A percentile compares a stretch with the other conserved stretches of the same genome.
phyloP scores from a whole-genome alignment of 2,888 invertebrate genomes.

The Nephrocerus scutellatus region DNA sequence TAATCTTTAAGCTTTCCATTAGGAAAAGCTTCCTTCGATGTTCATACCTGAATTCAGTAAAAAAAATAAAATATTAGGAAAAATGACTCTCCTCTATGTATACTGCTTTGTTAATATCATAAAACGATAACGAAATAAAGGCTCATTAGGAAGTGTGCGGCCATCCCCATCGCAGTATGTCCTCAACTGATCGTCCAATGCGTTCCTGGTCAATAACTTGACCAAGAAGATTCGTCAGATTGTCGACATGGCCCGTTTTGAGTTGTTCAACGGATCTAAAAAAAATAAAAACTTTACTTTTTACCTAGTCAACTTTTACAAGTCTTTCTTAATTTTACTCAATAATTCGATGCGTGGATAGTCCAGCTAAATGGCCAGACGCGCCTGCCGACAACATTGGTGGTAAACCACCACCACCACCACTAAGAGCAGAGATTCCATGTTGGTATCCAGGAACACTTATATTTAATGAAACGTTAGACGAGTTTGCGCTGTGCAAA shows the following conservation, averaged over 20 bases:
- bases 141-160: constrained; percentile 16
- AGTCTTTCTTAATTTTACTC: no score
- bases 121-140: neutral
- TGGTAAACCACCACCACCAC: no score
- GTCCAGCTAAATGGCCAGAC: no score
- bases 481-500: no score
- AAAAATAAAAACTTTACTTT: no score
- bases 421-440: no score
- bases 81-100: neutral
- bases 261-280: constrained; percentile 18
- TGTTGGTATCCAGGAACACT: no score
- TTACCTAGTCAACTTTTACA: no score
- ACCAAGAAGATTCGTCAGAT: constrained; percentile 17
- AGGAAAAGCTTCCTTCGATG: neutral
- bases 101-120: neutral
- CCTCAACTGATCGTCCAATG: constrained; percentile 19
- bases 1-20: neutral
- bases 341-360: no score
- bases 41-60: neutral
- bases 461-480: no score
- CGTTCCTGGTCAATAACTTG: constrained; percentile 21
- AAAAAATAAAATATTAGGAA: neutral
- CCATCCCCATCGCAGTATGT: constrained; percentile 24
- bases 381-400: no score
- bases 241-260: constrained; percentile 16